These are phyloP conservation scores for Byasa hedistus DNA, from an alignment of 2,888 invertebrate species.

Conservation along the genomic window DNA sequence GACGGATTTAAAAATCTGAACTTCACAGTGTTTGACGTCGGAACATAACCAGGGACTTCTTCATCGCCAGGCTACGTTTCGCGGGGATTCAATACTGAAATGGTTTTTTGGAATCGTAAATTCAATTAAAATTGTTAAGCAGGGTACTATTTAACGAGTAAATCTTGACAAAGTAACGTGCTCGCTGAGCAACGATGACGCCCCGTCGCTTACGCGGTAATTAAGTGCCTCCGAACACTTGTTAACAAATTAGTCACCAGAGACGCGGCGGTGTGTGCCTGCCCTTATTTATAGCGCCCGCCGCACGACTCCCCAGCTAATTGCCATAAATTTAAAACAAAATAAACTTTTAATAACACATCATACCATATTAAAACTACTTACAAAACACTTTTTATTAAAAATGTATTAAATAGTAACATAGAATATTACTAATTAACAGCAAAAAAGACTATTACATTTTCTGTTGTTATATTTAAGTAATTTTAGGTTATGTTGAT, in stretches of 20 bases:
- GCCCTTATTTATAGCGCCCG: slow-evolving; percentile 59
- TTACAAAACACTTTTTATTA: too few species aligned
- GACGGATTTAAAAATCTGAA: too few species aligned
- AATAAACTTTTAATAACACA: neutral
- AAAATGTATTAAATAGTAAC: too few species aligned
- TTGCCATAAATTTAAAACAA: slow-evolving; percentile 18
- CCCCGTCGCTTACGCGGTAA: slow-evolving; percentile 65
- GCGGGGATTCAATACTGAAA: neutral
- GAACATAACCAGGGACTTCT: neutral
- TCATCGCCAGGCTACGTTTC: neutral
- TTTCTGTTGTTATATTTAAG: too few species aligned
- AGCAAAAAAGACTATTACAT: too few species aligned
- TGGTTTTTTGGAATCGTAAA: slow-evolving; percentile 38
- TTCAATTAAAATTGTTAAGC: slow-evolving; percentile 58
- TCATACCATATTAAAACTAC: too few species aligned
- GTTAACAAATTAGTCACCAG: slow-evolving; percentile 73
- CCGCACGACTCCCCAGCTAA: slow-evolving; percentile 33
- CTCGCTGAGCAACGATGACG: slow-evolving; percentile 62
- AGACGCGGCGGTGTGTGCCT: slow-evolving; percentile 53
- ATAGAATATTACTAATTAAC: too few species aligned
- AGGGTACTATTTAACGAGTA: slow-evolving; percentile 56
- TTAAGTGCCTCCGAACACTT: slow-evolving; percentile 70
- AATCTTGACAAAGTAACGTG: slow-evolving; percentile 61
- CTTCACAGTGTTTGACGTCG: too few species aligned
- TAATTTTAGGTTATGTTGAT: too few species aligned